These are phyloP conservation scores for Cryptocephalus moraei DNA, from an alignment of 2,888 invertebrate species.

Conservation along the genomic window DNA sequence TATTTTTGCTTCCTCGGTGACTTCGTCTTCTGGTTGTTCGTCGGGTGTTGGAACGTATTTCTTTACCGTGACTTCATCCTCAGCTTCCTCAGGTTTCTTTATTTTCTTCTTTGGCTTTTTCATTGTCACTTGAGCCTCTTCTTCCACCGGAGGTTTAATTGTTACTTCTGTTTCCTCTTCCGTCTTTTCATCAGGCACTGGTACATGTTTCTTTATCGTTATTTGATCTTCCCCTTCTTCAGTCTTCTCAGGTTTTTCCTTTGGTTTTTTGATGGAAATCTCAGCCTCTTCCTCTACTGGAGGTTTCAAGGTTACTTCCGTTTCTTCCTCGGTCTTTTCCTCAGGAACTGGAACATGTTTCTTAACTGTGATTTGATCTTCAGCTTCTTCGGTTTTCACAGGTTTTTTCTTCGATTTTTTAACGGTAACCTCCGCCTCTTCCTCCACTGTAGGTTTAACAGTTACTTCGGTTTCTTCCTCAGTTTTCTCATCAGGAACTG, in stretches of 20 bases:
- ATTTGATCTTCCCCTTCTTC: constrained; percentile 24
- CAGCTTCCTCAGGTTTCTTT: constrained; percentile 17
- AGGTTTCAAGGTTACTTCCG: constrained; percentile 10
- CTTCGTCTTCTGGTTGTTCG: constrained; percentile 16
- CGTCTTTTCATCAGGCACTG: constrained; percentile 29
- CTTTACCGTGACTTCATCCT: constrained; percentile 20
- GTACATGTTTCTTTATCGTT: constrained; percentile 18
- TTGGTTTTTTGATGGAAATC: constrained; percentile 23
- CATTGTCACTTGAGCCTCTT: constrained; percentile 36
- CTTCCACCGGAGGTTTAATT: constrained; percentile 2
- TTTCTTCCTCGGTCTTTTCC: constrained; percentile 22
- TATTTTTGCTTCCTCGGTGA: constrained; percentile 10
- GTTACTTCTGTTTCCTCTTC: constrained; percentile 29
- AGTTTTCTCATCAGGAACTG: constrained; percentile 49
- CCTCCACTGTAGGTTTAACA: constrained; percentile 25
- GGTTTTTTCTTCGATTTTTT: constrained; percentile 21
- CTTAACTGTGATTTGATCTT: constrained; percentile 26
- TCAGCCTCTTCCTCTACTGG: constrained; percentile 15
- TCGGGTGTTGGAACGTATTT: constrained; percentile 40
- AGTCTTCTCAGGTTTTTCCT: constrained; percentile 20
- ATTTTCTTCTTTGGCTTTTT: constrained; percentile 17
- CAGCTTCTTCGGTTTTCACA: constrained; percentile 17
- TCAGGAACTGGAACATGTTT: constrained; percentile 22
- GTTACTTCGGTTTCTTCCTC: constrained; percentile 29
- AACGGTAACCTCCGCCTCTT: constrained; percentile 21